Conservation (phyloP, 2,797 vertebrate genomes). For the Myiotriccus ornatus region DNA sequence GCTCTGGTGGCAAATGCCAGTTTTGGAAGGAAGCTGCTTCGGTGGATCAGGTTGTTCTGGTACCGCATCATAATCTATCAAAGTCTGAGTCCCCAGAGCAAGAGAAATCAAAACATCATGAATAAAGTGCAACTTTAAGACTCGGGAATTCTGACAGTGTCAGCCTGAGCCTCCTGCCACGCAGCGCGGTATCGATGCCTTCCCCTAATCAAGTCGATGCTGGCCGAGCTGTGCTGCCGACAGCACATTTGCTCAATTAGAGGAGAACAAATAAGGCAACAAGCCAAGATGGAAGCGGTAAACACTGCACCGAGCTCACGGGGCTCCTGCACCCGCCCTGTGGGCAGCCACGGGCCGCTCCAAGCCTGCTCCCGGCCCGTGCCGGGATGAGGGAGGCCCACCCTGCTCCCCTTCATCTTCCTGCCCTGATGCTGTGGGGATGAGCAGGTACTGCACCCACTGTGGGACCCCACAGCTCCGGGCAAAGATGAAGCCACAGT, state of each 20-base stretch:
- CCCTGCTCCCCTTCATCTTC: background rate
- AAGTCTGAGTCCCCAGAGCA: slow-evolving; percentile 62
- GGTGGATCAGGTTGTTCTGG: background rate
- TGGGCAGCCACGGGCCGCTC: background rate
- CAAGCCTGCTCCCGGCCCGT: fast-evolving
- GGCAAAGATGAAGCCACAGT: fast-evolving
- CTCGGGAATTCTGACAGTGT: slow-evolving; percentile 6
- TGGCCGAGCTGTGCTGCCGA: slow-evolving; percentile 12
- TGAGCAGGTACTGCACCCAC: fast-evolving
- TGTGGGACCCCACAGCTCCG: fast-evolving
- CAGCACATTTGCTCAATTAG: slow-evolving; percentile 58
- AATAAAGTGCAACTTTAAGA: slow-evolving; percentile 57
- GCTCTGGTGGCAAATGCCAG: background rate
- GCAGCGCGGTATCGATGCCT: background rate
- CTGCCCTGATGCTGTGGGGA: fast-evolving
- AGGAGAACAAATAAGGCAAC: slow-evolving; percentile 52
- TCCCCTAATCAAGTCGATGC: slow-evolving; percentile 10
- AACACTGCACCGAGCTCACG: background rate
- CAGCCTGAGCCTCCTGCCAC: background rate
- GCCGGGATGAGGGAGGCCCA: fast-evolving
- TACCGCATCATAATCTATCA: slow-evolving; percentile 45
- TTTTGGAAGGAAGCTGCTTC: slow-evolving; percentile 22
- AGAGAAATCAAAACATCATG: slow-evolving; percentile 60
- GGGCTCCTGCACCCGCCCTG: background rate
- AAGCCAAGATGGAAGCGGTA: slow-evolving; percentile 4